Conservation (phyloP, 2,888 invertebrate species). For the Cataglyphis rosenhaueri region DNA sequence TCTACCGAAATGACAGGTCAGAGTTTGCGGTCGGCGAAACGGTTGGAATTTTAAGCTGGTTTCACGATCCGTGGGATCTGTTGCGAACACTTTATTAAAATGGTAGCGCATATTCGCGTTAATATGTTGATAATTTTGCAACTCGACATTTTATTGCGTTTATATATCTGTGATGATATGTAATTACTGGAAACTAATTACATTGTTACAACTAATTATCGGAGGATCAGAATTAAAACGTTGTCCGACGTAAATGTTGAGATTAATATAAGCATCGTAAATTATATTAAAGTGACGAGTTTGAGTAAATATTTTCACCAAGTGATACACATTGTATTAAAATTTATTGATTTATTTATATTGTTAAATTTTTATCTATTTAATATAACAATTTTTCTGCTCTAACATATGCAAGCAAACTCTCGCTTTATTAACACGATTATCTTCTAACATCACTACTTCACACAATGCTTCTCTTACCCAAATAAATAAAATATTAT, state of each 20-base stretch:
- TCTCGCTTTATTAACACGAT: slow-evolving; percentile 8
- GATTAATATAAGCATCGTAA: slow-evolving; percentile 23
- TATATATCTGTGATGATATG: slow-evolving; percentile 2
- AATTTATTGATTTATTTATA: not conserved
- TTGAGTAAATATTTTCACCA: not conserved
- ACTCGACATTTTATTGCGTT: not conserved
- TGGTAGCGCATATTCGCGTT: slow-evolving; percentile 23
- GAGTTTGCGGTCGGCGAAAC: slow-evolving; percentile 63
- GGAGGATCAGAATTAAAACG: slow-evolving; percentile 10
- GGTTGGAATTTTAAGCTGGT: slow-evolving; percentile 53
- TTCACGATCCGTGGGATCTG: slow-evolving; percentile 48
- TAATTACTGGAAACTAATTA: slow-evolving; percentile 54
- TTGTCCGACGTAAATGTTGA: slow-evolving; percentile 4
- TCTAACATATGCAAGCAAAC: not conserved
- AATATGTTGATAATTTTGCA: slow-evolving; percentile 49
- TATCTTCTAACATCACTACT: slow-evolving; percentile 3
- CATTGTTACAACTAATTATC: slow-evolving; percentile 34
- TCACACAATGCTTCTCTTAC: slow-evolving; percentile 5
- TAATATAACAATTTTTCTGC: not conserved
- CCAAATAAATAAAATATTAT: slow-evolving; percentile 21
- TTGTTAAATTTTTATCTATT: not conserved
- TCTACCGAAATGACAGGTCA: slow-evolving; percentile 61
- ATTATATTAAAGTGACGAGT: slow-evolving; percentile 18
- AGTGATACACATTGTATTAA: not conserved
- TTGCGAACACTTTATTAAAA: slow-evolving; percentile 41